Evolutionary conservation across 2,888 invertebrate genomes (phyloP), one percentile per base, ranked within the genome.

Genomic region (Stramonita haemastoma): DNA sequence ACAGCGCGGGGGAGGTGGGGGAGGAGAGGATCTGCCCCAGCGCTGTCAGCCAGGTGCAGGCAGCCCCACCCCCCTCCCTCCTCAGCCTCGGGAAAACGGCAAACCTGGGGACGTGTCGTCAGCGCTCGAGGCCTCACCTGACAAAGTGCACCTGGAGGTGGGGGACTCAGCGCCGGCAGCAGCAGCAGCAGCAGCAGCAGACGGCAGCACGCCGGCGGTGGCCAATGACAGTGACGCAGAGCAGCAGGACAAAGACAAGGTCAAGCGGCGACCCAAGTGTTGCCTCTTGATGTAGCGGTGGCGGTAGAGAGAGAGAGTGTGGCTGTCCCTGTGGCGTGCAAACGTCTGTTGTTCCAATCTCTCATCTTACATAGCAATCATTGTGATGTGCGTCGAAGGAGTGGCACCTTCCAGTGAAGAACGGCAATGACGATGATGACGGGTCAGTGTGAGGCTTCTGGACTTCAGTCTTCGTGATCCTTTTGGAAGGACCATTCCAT

Each of bases 11-110:
- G 88, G 81, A 89, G 88, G 91, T 34, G 57, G n/a, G 34, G 81
- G 92, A 92, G 84, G 92, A 92, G 89, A 89, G 91, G 73, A 89
- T 93, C 79, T 92, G 90, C 22, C 91, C 92, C n/a, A 77, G 87
- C 36, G 26, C 90, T 8, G 87, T 83, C 66, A 84, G 77, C 1
- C 89, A 89, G 85, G 84, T 86, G 56, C 57, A 89, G 86, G 88
- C 89, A 26, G 89, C 19, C 34, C 32, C 57, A 15, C 90, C 60
- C 46, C 88, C 26, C 87, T 87, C 79, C 36, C 83, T 26, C 73
- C 89, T 32, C 90, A 89, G 22, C 90, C 81, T 73, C 86, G 86
- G 83, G 91, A 90, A 66, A 91, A 91, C 85, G 91, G 91, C 56
- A 90, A 90, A 60, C 86, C 90, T 26, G 88, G 84, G 66, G 90